A percentile compares a stretch with the other conserved stretches of the same genome.
Evolutionary conservation across 2,113 vertebrate genomes (phyloP).

Genomic region (Casuarius casuarius): DNA sequence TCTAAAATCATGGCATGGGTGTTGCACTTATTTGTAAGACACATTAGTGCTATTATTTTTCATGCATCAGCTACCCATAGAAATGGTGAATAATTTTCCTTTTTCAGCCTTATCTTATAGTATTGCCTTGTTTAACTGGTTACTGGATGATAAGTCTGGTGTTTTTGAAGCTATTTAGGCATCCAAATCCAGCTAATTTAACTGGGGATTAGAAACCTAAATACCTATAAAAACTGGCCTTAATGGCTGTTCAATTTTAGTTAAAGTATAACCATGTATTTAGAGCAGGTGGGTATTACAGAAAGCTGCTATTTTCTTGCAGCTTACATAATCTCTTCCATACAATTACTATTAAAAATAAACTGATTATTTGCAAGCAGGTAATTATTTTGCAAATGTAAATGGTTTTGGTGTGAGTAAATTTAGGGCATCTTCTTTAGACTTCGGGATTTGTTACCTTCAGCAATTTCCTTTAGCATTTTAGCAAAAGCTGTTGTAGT

Average conservation of each 20-base stretch:
- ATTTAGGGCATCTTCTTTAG: conserved; percentile 21
- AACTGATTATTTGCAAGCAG: conserved; percentile 27
- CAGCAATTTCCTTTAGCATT: conserved; percentile 6
- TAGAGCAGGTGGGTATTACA: conserved; percentile 39
- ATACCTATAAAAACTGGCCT: conserved; percentile 17
- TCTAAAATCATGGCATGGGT: neutral
- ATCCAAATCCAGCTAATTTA: conserved; percentile 56
- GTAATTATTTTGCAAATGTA: conserved; percentile 33
- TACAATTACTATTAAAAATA: conserved; percentile 13
- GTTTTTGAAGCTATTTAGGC: conserved; percentile 37
- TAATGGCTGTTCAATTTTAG: conserved; percentile 38
- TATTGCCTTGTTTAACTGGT: neutral
- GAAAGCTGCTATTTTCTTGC: conserved; percentile 16
- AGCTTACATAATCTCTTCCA: neutral
- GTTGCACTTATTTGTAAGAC: neutral
- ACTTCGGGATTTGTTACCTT: neutral
- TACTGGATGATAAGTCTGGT: conserved; percentile 4
- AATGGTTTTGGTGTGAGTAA: neutral
- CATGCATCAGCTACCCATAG: neutral
- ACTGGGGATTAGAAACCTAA: conserved; percentile 51
- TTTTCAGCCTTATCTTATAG: neutral
- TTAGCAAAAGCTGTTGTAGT: neutral
- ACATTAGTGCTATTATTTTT: neutral
- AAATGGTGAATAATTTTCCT: neutral
- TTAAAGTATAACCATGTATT: conserved; percentile 20